Conservation (phyloP, 2,888 invertebrate species). For the Lutraria lutraria region DNA sequence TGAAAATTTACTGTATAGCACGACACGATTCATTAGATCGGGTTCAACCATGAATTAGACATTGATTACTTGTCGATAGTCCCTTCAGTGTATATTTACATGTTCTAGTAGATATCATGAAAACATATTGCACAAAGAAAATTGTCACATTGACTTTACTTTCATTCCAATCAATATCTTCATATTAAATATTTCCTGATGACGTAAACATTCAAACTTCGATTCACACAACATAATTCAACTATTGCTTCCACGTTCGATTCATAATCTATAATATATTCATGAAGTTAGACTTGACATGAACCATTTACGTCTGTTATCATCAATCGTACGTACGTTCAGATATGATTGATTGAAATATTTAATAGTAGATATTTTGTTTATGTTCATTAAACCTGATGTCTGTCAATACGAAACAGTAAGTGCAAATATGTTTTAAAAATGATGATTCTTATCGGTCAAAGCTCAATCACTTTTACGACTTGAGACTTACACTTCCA, state of each 20-base stretch:
- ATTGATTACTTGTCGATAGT: neutral
- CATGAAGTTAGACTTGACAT: neutral
- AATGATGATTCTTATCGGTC: too few species aligned
- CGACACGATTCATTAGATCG: too few species aligned
- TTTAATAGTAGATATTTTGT: neutral
- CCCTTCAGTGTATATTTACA: neutral
- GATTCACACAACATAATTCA: conserved; percentile 3
- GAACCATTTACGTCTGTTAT: neutral
- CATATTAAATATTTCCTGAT: neutral
- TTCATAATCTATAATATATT: conserved; percentile 22
- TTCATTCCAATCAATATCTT: neutral
- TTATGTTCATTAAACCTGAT: neutral
- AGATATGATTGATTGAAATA: neutral
- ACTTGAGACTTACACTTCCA: too few species aligned
- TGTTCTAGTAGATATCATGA: neutral
- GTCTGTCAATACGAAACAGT: neutral
- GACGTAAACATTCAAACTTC: neutral
- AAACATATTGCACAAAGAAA: neutral
- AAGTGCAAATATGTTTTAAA: neutral
- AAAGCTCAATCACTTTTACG: neutral
- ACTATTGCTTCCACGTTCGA: neutral
- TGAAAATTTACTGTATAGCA: too few species aligned
- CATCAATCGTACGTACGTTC: neutral
- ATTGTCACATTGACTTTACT: neutral
- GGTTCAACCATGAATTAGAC: too few species aligned